phyloP scores from a whole-genome alignment of 2,113 vertebrate genomes.

The Tiliqua scincoides region DNA sequence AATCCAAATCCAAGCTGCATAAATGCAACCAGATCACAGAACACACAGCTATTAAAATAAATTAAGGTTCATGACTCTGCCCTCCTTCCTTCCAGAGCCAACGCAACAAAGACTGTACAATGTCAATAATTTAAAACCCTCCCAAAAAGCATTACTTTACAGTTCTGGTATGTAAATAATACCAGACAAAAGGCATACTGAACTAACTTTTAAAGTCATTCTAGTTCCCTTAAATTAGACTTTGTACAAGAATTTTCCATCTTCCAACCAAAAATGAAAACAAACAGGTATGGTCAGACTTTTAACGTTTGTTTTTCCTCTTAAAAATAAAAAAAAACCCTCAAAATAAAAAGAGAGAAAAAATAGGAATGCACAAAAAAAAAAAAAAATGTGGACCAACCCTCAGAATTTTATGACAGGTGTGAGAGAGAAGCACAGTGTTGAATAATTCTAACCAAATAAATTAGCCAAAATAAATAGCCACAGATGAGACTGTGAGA shows the following conservation, averaged over 20 bases:
- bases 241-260: constrained; percentile 85
- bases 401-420: constrained; percentile 80
- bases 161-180: constrained; percentile 73
- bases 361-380: constrained; percentile 83
- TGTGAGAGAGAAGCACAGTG: constrained; percentile 70
- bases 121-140: constrained; percentile 84
- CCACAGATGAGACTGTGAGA: constrained; percentile 84
- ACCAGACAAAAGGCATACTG: constrained; percentile 76
- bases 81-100: constrained; percentile 79
- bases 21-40: constrained; percentile 78
- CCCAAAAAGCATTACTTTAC: constrained; percentile 78
- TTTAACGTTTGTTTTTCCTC: constrained; percentile 2
- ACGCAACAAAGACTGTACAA: constrained; percentile 85
- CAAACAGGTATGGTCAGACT: constrained; percentile 64
- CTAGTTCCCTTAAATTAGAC: constrained; percentile 89
- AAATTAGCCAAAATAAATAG: constrained; percentile 99
- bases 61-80: constrained; percentile 82
- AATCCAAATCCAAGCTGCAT: constrained; percentile 78
- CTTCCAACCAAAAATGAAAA: constrained; percentile 65
- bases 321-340: background rate
- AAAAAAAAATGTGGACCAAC: constrained; percentile 72
- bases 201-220: constrained; percentile 79
- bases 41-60: constrained; percentile 82
- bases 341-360: constrained; percentile 48
- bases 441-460: constrained; percentile 78